A percentile compares a stretch with the other conserved stretches of the same genome.
These are phyloP conservation scores for Melanargia galathea DNA, from an alignment of 2,888 invertebrate species.

Conservation along the genomic window DNA sequence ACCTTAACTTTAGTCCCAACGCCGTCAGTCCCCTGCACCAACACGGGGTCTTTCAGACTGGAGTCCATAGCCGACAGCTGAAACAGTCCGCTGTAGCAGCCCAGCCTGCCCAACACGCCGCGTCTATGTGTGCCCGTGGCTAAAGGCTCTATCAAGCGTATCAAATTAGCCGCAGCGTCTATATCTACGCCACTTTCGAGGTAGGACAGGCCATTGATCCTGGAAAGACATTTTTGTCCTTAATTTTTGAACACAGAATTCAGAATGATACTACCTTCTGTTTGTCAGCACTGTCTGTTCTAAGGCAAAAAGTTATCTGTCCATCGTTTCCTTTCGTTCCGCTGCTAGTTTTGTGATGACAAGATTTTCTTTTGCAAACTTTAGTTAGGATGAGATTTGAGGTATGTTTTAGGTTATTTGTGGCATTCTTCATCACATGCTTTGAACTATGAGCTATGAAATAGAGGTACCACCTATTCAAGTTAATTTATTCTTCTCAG, in stretches of 20 bases:
- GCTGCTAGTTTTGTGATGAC: too few relatives aligned
- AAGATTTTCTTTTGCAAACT: too few relatives aligned
- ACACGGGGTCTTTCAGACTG: constrained; percentile 88
- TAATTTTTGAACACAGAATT: background rate
- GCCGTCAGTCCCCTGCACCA: constrained; percentile 97
- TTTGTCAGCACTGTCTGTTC: too few relatives aligned
- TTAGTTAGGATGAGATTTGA: too few relatives aligned
- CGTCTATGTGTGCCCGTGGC: constrained; percentile 89
- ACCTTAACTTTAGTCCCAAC: constrained; percentile 98
- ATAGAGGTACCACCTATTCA: too few relatives aligned
- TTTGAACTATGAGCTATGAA: too few relatives aligned
- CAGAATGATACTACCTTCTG: too few relatives aligned
- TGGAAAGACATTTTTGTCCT: constrained; percentile 45
- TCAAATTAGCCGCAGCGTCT: constrained; percentile 93
- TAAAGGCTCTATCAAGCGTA: constrained; percentile 90
- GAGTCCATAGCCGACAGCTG: constrained; percentile 87
- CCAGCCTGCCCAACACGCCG: constrained; percentile 91
- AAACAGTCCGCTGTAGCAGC: constrained; percentile 97
- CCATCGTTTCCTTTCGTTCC: too few relatives aligned
- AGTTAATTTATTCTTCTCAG: too few relatives aligned
- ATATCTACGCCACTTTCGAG: constrained; percentile 96
- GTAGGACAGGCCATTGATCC: constrained; percentile 89
- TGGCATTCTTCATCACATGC: too few relatives aligned
- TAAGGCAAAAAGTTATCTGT: too few relatives aligned
- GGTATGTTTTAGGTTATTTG: too few relatives aligned